Conservation (phyloP, 2,888 invertebrate species). For the Kryphioiulus occultus region DNA sequence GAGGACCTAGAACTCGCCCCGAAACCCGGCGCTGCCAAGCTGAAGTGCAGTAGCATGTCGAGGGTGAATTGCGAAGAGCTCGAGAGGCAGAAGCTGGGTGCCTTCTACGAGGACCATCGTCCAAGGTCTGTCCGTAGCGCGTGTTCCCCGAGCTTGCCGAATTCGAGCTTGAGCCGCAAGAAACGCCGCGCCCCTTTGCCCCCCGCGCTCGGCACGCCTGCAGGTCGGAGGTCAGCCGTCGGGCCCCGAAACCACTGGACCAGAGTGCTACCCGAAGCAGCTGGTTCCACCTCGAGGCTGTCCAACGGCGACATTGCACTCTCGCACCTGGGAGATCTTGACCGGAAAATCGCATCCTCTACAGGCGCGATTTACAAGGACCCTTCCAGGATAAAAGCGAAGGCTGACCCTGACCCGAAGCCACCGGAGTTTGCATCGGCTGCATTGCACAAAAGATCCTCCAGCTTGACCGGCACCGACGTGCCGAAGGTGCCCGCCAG, state of each 20-base stretch:
- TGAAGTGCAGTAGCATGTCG: constrained; percentile 44
- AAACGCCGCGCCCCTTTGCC: constrained; percentile 57
- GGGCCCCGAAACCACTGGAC: constrained; percentile 24
- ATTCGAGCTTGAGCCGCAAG: constrained; percentile 55
- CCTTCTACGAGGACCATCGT: not conserved
- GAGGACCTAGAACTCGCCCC: constrained; percentile 25
- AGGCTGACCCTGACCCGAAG: constrained; percentile 55
- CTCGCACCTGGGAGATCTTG: not conserved
- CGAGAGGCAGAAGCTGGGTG: not conserved
- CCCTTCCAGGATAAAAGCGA: constrained; percentile 71
- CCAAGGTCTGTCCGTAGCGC: constrained; percentile 35
- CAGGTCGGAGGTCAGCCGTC: not conserved
- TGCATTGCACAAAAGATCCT: not conserved
- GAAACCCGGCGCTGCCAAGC: not conserved
- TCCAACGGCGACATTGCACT: not conserved
- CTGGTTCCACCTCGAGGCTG: not conserved
- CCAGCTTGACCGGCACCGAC: not conserved
- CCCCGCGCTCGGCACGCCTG: constrained; percentile 51
- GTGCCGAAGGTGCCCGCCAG: not conserved
- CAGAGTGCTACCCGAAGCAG: constrained; percentile 14
- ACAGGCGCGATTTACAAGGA: constrained; percentile 55
- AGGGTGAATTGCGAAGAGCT: not conserved
- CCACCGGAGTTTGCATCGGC: not conserved
- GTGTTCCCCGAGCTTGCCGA: not conserved
- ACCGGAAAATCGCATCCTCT: constrained; percentile 57